phyloP scores from a whole-genome alignment of 2,888 invertebrate genomes.

The Heliothis peltigera region DNA sequence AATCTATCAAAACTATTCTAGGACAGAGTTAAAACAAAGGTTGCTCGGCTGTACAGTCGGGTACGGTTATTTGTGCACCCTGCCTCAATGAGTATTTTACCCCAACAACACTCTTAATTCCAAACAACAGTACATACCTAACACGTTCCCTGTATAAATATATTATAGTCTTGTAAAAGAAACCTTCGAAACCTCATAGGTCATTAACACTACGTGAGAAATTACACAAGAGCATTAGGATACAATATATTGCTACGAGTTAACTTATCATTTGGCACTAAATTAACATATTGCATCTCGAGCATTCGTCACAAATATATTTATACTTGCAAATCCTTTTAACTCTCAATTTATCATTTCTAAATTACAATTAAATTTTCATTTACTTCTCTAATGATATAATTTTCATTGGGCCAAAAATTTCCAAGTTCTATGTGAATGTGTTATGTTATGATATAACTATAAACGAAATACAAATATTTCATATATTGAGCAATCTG shows the following conservation, averaged over 20 bases:
- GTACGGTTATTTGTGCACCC: constrained; percentile 84
- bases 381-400: constrained; percentile 79
- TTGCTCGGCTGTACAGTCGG: constrained; percentile 47
- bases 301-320: constrained; percentile 85
- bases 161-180: constrained; percentile 90
- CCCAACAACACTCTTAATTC: constrained; percentile 87
- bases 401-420: constrained; percentile 81
- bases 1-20: constrained; percentile 72
- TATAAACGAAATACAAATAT: constrained; percentile 77
- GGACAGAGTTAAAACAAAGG: constrained; percentile 48
- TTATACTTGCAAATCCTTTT: constrained; percentile 81
- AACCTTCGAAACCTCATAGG: constrained; percentile 89
- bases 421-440: constrained; percentile 72
- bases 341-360: constrained; percentile 78
- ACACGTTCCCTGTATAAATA: constrained; percentile 90
- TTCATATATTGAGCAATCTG: constrained; percentile 84
- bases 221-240: constrained; percentile 89
- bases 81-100: constrained; percentile 88
- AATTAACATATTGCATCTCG: constrained; percentile 90
- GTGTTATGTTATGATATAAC: constrained; percentile 66
- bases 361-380: constrained; percentile 82
- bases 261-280: constrained; percentile 90
- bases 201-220: constrained; percentile 88
- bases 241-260: constrained; percentile 89
- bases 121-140: constrained; percentile 88